These are phyloP conservation scores for Apostichopus leukothele DNA, from an alignment of 53 echinoderm and acorn worm species.

Conservation along the genomic window DNA sequence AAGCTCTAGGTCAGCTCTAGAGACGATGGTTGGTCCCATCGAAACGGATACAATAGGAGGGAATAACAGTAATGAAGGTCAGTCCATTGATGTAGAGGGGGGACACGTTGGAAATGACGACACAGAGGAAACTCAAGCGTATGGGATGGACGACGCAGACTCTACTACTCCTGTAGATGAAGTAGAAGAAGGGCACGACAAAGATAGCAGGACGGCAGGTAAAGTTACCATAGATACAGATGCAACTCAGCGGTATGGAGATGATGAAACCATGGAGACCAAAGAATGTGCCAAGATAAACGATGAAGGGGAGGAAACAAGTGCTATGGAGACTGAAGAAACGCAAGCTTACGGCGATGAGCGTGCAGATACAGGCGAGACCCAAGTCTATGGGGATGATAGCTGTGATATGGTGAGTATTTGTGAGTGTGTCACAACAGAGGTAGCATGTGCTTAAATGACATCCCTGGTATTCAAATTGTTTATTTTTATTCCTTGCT, in stretches of 20 bases:
- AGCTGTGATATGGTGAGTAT: constrained; percentile 36
- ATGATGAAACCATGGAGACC: neutral
- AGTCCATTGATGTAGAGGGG: neutral
- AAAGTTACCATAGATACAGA: constrained; percentile 29
- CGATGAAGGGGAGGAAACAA: neutral
- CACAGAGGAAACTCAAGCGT: constrained; percentile 62
- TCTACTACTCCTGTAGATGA: too few relatives aligned
- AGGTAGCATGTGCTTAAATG: too few relatives aligned
- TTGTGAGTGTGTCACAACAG: neutral
- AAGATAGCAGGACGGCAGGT: neutral
- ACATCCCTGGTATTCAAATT: too few relatives aligned
- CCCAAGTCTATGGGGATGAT: constrained; percentile 40
- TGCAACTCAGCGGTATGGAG: constrained; percentile 54
- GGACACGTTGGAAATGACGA: neutral
- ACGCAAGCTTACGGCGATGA: constrained; percentile 41
- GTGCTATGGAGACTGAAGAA: constrained; percentile 61
- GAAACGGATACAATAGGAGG: neutral
- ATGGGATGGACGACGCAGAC: constrained; percentile 33
- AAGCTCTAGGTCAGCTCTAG: neutral
- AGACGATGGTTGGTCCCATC: constrained; percentile 22
- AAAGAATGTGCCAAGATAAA: constrained; percentile 1
- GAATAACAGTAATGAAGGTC: neutral
- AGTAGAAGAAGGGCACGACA: neutral
- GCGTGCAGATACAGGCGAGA: constrained; percentile 6
- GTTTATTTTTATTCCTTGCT: too few relatives aligned